A percentile compares a stretch with the other conserved stretches of the same genome.
phyloP scores from a whole-genome alignment of 2,113 vertebrate genomes.

The Neotragus pygmaeus region DNA sequence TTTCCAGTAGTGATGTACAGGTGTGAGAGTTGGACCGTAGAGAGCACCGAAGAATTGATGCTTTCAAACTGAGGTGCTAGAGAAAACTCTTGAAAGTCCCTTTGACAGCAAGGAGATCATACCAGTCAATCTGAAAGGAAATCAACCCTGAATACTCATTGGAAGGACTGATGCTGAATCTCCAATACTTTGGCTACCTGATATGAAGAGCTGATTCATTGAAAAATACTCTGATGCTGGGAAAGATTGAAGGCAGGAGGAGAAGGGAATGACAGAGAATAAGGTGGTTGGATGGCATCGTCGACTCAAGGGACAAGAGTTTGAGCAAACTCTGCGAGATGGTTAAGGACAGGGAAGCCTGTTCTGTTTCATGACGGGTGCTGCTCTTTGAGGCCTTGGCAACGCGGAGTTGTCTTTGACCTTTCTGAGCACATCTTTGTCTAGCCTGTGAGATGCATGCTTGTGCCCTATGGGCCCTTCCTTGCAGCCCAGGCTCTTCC shows the following conservation, averaged over 20 bases:
- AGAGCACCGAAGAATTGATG: not conserved
- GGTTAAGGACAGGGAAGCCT: not conserved
- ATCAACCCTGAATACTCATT: not conserved
- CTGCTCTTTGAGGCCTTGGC: not conserved
- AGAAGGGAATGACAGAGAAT: not conserved
- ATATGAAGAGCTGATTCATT: not conserved
- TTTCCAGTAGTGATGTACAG: not conserved
- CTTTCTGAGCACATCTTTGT: not conserved
- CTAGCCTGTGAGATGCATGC: not conserved
- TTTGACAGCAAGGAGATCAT: not conserved
- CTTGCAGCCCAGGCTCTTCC: not conserved
- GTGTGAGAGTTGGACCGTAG: not conserved
- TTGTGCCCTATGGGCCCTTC: not conserved
- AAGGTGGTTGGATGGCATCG: not conserved
- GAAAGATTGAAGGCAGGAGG: not conserved
- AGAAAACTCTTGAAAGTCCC: not conserved
- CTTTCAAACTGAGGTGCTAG: not conserved
- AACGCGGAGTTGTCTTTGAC: not conserved
- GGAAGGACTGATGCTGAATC: not conserved
- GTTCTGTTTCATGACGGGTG: fast-evolving
- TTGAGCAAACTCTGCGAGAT: not conserved
- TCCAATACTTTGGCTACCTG: not conserved
- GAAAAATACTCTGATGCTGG: not conserved
- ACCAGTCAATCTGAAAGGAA: not conserved
- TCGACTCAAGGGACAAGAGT: not conserved